These are phyloP conservation scores for Thermophis baileyi DNA, from an alignment of 2,113 vertebrate genomes.

Conservation along the genomic window DNA sequence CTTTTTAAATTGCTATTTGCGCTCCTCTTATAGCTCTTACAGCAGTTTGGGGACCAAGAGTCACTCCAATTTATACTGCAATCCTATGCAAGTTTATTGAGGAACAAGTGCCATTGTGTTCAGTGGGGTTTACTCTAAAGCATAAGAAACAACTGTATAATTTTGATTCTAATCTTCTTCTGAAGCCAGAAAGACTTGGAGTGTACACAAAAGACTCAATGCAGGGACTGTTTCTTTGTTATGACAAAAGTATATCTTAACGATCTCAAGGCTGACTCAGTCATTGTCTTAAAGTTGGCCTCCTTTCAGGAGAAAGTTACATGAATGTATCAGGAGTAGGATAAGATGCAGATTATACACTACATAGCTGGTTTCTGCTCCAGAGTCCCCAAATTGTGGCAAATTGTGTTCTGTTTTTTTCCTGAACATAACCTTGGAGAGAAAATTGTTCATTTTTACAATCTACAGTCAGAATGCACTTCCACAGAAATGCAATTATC, in stretches of 20 bases:
- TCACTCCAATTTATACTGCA: background rate
- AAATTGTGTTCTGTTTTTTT: background rate
- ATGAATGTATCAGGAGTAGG: background rate
- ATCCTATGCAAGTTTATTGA: background rate
- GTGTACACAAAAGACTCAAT: background rate
- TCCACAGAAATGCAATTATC: background rate
- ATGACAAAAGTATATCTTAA: background rate
- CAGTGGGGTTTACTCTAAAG: background rate
- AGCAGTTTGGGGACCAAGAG: slow-evolving; percentile 13
- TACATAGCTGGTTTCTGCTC: background rate
- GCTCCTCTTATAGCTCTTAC: slow-evolving; percentile 7
- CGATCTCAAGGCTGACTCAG: background rate
- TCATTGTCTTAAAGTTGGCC: background rate
- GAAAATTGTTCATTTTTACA: background rate
- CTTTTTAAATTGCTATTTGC: slow-evolving; percentile 3
- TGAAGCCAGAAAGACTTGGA: background rate
- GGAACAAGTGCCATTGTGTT: background rate
- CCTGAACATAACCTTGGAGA: background rate
- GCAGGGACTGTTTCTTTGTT: background rate
- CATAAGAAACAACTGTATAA: background rate
- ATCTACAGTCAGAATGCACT: background rate
- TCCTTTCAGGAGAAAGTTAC: background rate
- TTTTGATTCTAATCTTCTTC: background rate
- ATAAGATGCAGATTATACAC: background rate
- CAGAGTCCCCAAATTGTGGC: background rate